Conservation (phyloP, 2,888 invertebrate genomes). For the Carcina quercana region DNA sequence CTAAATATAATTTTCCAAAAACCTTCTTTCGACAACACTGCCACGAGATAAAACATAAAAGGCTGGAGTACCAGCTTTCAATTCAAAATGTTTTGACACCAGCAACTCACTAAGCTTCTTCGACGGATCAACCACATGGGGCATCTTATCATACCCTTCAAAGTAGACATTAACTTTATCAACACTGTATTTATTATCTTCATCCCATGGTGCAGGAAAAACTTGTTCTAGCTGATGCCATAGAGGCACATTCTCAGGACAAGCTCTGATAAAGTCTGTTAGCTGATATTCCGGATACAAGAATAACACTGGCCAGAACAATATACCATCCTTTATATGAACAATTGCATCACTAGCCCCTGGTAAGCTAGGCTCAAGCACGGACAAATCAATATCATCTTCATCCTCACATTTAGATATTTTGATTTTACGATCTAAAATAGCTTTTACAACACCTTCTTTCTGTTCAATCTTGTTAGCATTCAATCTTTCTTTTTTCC, state of each 20-base stretch:
- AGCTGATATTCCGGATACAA: conserved; percentile 91
- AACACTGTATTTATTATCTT: conserved; percentile 75
- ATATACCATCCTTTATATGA: conserved; percentile 70
- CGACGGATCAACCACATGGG: conserved; percentile 72
- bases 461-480: conserved; percentile 55
- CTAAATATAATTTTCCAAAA: conserved; percentile 66
- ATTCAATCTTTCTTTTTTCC: conserved; percentile 62
- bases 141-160: conserved; percentile 77
- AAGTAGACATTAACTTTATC: conserved; percentile 81
- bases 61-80: conserved; percentile 79
- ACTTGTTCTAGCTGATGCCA: conserved; percentile 65
- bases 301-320: conserved; percentile 92
- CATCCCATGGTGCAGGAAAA: conserved; percentile 85
- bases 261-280: conserved; percentile 90
- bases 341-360: conserved; percentile 79
- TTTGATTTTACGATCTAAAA: conserved; percentile 62
- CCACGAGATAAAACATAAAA: conserved; percentile 76
- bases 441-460: conserved; percentile 49
- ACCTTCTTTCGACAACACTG: conserved; percentile 71
- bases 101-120: conserved; percentile 76
- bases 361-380: conserved; percentile 78
- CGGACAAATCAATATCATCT: conserved; percentile 63
- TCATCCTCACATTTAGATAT: conserved; percentile 70
- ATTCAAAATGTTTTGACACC: conserved; percentile 71
- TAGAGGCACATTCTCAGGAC: conserved; percentile 82